phyloP scores from a whole-genome alignment of 2,113 vertebrate species.

The Stigmatopora argus region DNA sequence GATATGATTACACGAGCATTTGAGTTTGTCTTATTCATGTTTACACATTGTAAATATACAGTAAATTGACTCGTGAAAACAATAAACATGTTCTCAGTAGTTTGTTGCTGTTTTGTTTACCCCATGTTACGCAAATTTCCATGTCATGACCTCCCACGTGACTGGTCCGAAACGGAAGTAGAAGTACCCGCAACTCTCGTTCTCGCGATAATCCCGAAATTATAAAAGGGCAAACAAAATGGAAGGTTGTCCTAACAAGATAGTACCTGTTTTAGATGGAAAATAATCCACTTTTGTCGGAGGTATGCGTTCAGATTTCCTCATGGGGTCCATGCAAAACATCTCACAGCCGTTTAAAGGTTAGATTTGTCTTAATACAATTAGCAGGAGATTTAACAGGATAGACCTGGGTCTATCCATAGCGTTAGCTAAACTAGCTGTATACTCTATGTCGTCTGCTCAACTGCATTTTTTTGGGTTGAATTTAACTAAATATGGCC shows the following conservation, averaged over 20 bases:
- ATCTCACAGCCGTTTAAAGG: not conserved
- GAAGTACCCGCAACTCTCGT: not conserved
- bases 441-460: conserved; percentile 22
- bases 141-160: too few relatives aligned
- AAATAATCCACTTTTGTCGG: conserved; percentile 16
- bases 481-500: not conserved
- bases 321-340: not conserved
- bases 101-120: not conserved
- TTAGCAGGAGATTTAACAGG: not conserved
- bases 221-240: conserved; percentile 44
- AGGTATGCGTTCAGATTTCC: conserved; percentile 34
- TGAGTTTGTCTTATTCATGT: conserved; percentile 65
- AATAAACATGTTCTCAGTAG: conserved; percentile 45
- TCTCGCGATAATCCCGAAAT: conserved; percentile 42
- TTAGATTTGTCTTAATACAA: not conserved
- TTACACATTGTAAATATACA: conserved; percentile 77
- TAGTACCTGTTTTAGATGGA: conserved; percentile 24
- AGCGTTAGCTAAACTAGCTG: conserved; percentile 20
- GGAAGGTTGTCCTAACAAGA: conserved; percentile 38
- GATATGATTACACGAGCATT: conserved; percentile 60
- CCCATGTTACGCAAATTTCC: not conserved
- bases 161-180: not conserved
- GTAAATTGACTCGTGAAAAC: conserved; percentile 59
- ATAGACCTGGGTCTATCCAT: not conserved
- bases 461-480: not conserved